Conservation (phyloP, 2,797 vertebrate genomes). For the Scarus forsteni region DNA sequence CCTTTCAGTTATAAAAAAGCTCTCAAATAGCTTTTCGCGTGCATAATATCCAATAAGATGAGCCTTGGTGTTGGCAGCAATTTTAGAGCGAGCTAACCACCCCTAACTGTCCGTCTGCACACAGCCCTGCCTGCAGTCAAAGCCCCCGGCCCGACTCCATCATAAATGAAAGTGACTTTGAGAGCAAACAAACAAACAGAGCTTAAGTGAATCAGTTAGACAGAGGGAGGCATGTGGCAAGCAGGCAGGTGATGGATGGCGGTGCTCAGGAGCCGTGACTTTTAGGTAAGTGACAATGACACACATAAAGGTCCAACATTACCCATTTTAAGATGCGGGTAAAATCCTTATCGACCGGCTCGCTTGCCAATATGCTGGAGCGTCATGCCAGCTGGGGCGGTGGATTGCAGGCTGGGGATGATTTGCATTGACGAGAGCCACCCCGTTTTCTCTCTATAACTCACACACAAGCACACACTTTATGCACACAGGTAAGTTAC, state of each 20-base stretch:
- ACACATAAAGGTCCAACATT: slow-evolving; percentile 84
- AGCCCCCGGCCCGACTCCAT: slow-evolving; percentile 50
- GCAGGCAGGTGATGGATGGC: slow-evolving; percentile 84
- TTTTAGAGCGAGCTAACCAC: slow-evolving; percentile 26
- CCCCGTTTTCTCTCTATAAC: slow-evolving; percentile 35
- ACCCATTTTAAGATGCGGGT: slow-evolving; percentile 82
- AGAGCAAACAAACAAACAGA: slow-evolving; percentile 79
- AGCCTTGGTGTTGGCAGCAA: slow-evolving; percentile 30
- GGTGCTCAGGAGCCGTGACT: slow-evolving; percentile 81
- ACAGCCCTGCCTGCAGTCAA: slow-evolving; percentile 30
- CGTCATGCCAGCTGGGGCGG: slow-evolving; percentile 71
- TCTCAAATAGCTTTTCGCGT: slow-evolving; percentile 21
- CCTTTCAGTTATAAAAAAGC: slow-evolving; percentile 19
- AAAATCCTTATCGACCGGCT: slow-evolving; percentile 83
- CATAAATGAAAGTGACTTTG: slow-evolving; percentile 83
- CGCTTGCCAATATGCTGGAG: slow-evolving; percentile 78
- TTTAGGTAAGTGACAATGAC: slow-evolving; percentile 86
- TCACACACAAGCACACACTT: slow-evolving; percentile 23
- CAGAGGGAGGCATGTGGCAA: slow-evolving; percentile 77
- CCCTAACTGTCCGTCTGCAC: slow-evolving; percentile 29
- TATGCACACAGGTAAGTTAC: slow-evolving; percentile 40
- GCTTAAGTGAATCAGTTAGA: slow-evolving; percentile 80
- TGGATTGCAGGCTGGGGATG: slow-evolving; percentile 63
- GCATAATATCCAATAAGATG: slow-evolving; percentile 45
- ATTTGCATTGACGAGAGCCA: slow-evolving; percentile 74